A percentile compares a stretch with the other conserved stretches of the same genome.
phyloP scores from a whole-genome alignment of 37 sponge, comb jelly and placozoan genomes.

The Crambe crambe region DNA sequence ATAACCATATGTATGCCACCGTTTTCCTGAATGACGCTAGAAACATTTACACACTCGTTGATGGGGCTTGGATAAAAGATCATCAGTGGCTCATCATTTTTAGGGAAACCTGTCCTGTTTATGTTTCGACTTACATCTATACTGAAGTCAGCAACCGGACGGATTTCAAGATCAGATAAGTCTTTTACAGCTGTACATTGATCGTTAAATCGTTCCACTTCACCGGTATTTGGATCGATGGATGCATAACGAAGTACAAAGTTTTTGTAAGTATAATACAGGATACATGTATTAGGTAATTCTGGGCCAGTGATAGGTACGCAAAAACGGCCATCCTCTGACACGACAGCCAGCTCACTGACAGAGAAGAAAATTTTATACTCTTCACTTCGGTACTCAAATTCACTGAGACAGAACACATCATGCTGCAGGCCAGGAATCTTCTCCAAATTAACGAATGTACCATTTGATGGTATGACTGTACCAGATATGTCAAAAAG shows the following conservation, averaged over 20 bases:
- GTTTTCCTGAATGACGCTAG: background rate
- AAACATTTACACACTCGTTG: background rate
- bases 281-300: background rate
- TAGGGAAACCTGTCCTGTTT: background rate
- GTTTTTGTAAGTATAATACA: background rate
- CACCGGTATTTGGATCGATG: background rate
- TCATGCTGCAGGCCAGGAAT: background rate
- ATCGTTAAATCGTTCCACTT: background rate
- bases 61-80: background rate
- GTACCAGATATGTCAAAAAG: slow-evolving; percentile 16
- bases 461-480: slow-evolving; percentile 19
- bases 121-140: background rate
- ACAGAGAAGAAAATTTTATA: slow-evolving; percentile 12
- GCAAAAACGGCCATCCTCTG: slow-evolving; percentile 6
- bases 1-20: background rate
- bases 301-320: background rate
- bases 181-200: background rate
- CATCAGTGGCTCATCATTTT: background rate
- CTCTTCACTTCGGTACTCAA: slow-evolving; percentile 9
- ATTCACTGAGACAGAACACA: slow-evolving; percentile 24
- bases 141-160: background rate
- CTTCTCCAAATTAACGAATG: slow-evolving; percentile 1
- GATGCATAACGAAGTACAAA: background rate
- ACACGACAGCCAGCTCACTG: background rate
- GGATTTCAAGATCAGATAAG: background rate